Evolutionary conservation across 1,140 invertebrate species (phyloP), one percentile per base, ranked within the genome.

Genomic region (Bradysia coprophila): DNA sequence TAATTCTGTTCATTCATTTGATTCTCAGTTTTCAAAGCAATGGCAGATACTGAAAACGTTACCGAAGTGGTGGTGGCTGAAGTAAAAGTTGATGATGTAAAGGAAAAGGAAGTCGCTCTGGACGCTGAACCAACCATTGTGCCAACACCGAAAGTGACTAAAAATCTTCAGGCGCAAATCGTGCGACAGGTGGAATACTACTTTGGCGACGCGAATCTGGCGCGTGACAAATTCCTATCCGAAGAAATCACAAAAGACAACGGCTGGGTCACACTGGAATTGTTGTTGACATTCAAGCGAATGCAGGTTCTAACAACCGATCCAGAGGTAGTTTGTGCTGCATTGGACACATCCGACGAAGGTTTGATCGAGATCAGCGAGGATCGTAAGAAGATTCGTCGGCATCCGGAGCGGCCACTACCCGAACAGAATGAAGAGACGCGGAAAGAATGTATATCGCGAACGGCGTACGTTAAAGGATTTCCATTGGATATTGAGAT

Each of bases 401-500:
- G 92, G 21, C 76, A 71, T 45, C 73, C 75, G 0, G 72, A 79
- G 16, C 67, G 76, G 47, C 84, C 88, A 0, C 51, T 93, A 3
- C 91, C 90, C n/a, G 78, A 81, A 46, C 77, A 82, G 54, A 78
- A 83, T 51, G 83, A 89, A 45, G 79, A 85, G 45, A 75, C 80
- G 32, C 74, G 76, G 50, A 81, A 90, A 51, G 77, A 85, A 48
- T 62, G 91, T 11, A 70, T 73, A 50, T 63, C 64, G 3, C 71
- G 81, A 43, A 86, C 88, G 38, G 69, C 87, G 18, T 96, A 96
- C 63, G 71, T 78, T 21, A 95, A 95, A 71, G 87, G 87, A 34
- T 95, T 96, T 53, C 78, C 85, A 2, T 59, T 71, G 40, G 75
- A 81, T 18, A 61, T 65, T 0, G 68, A 64, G 8, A 68, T 95